phyloP scores from a whole-genome alignment of 2,888 invertebrate species.

The Agelastica alni region DNA sequence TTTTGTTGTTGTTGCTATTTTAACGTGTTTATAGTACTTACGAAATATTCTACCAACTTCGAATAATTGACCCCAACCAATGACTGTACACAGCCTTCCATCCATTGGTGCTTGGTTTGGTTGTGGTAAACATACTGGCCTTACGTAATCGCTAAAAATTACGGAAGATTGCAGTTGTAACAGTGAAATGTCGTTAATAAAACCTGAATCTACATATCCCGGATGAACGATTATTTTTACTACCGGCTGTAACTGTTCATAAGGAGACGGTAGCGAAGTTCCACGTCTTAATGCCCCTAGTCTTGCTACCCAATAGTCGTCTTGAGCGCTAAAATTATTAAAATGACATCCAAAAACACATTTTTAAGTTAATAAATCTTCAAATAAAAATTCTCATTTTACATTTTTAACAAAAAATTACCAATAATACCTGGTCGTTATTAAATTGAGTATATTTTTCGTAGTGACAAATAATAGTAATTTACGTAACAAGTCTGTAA shows the following conservation, averaged over 20 bases:
- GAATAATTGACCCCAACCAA: slow-evolving; percentile 81
- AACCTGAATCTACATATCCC: slow-evolving; percentile 74
- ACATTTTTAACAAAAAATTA: no score
- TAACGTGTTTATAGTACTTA: no score
- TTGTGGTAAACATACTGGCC: slow-evolving; percentile 70
- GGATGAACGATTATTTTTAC: slow-evolving; percentile 72
- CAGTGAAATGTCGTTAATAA: slow-evolving; percentile 78
- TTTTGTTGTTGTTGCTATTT: no score
- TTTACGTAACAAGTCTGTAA: no score
- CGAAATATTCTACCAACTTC: slow-evolving; percentile 80
- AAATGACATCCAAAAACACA: no score
- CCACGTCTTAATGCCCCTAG: slow-evolving; percentile 75
- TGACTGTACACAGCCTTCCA: slow-evolving; percentile 73
- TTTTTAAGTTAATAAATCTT: no score
- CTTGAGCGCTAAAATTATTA: slow-evolving; percentile 68
- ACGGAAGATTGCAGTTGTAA: slow-evolving; percentile 66
- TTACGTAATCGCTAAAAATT: slow-evolving; percentile 65
- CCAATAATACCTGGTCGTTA: no score
- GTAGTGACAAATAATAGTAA: no score
- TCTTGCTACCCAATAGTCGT: slow-evolving; percentile 81
- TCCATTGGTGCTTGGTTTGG: slow-evolving; percentile 63
- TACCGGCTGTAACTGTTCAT: slow-evolving; percentile 71
- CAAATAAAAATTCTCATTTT: no score
- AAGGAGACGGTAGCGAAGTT: slow-evolving; percentile 73
- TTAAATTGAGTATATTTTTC: no score